A percentile compares a stretch with the other conserved stretches of the same genome.
Evolutionary conservation across 2,797 vertebrate genomes (phyloP).

Genomic region (Acomys russatus): DNA sequence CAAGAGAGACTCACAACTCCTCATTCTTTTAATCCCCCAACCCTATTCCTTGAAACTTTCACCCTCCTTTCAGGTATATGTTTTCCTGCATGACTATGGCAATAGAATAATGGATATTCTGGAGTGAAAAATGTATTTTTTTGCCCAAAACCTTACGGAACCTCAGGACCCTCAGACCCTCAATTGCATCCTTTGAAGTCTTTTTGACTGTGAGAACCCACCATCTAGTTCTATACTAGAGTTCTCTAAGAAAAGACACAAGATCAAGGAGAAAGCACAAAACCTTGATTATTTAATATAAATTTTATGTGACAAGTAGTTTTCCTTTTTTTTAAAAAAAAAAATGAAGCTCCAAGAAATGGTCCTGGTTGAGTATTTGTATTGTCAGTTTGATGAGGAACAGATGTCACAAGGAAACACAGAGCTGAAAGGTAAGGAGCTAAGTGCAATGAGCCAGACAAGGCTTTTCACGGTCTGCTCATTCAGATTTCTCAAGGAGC

Average conservation of each 20-base stretch:
- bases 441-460: not conserved
- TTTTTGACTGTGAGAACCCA: not conserved
- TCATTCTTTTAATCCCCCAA: not conserved
- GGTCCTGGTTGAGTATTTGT: not conserved
- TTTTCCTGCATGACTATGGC: not conserved
- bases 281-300: not conserved
- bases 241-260: not conserved
- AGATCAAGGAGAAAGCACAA: not conserved
- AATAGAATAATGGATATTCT: not conserved
- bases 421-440: not conserved
- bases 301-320: not conserved
- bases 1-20: not conserved
- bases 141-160: slow-evolving; percentile 10
- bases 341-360: not conserved
- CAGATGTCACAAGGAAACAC: not conserved
- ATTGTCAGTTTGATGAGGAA: not conserved
- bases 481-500: not conserved
- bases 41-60: not conserved
- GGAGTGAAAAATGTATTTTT: not conserved
- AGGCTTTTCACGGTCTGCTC: not conserved
- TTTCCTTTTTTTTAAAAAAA: not conserved
- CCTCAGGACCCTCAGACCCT: not conserved
- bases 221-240: not conserved
- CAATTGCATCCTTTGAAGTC: not conserved
- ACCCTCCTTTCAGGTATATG: not conserved